These are phyloP conservation scores for Heliothis subflexa DNA, from an alignment of 1,140 invertebrate genomes.

Conservation along the genomic window DNA sequence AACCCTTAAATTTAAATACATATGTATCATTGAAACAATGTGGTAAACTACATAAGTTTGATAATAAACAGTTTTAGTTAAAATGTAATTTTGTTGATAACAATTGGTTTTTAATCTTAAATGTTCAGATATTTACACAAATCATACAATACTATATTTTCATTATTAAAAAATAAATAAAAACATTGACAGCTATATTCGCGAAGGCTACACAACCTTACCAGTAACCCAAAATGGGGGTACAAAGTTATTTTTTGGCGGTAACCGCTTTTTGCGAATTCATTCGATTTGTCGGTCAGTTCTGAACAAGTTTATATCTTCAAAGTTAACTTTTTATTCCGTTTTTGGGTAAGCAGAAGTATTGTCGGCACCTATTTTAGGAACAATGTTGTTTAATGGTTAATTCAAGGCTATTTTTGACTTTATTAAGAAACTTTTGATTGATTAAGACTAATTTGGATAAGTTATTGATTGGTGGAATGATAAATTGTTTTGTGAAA, in stretches of 20 bases:
- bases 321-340: background rate
- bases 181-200: too few species aligned
- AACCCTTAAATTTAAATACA: too few species aligned
- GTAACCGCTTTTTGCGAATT: background rate
- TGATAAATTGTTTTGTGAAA: background rate
- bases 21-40: too few species aligned
- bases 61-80: too few species aligned
- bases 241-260: background rate
- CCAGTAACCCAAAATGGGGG: background rate
- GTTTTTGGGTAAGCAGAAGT: conserved; percentile 10
- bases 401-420: background rate
- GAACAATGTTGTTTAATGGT: background rate
- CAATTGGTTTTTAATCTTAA: too few species aligned
- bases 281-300: background rate
- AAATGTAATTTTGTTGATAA: too few species aligned
- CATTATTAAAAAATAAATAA: too few species aligned
- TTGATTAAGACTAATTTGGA: background rate
- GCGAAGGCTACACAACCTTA: background rate
- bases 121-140: too few species aligned
- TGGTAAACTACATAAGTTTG: too few species aligned
- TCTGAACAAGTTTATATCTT: background rate
- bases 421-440: background rate
- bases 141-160: too few species aligned
- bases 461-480: background rate
- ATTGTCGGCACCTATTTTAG: conserved; percentile 11